phyloP scores from a whole-genome alignment of 1,140 invertebrate genomes.

The Drosophila seguyi region DNA sequence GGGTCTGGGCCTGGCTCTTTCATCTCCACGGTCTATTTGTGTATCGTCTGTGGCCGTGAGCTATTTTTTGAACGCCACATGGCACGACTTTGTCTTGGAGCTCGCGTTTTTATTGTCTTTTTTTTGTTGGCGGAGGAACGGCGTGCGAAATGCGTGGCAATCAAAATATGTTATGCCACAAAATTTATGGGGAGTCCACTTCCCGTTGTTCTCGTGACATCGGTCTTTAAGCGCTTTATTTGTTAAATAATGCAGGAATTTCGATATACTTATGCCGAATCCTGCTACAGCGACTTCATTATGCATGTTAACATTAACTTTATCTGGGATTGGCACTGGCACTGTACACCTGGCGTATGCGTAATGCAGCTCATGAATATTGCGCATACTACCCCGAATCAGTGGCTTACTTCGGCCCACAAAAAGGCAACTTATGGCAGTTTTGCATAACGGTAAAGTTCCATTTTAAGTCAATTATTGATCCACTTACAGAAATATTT shows the following conservation, averaged over 20 bases:
- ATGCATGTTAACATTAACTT: conserved; percentile 23
- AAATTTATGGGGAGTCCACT: conserved; percentile 64
- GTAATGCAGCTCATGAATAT: conserved; percentile 55
- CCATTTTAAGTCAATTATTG: conserved; percentile 7
- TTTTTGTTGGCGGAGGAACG: conserved; percentile 23
- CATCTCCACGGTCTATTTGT: conserved; percentile 41
- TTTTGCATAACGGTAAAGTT: conserved; percentile 7
- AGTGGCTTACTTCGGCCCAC: neutral
- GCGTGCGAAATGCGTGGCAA: conserved; percentile 59
- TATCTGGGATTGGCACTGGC: conserved; percentile 17
- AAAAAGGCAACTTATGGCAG: conserved; percentile 2
- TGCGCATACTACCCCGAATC: conserved; percentile 45
- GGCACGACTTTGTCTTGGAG: conserved; percentile 36
- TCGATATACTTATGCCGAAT: neutral
- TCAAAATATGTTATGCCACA: conserved; percentile 49
- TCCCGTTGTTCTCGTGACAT: conserved; percentile 17
- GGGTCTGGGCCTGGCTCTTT: conserved; percentile 10
- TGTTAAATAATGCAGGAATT: conserved; percentile 38
- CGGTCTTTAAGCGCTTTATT: conserved; percentile 38
- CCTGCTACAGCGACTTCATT: conserved; percentile 39
- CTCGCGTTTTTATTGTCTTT: conserved; percentile 55
- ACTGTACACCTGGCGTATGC: conserved; percentile 65
- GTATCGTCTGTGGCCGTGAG: conserved; percentile 40
- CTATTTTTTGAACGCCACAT: conserved; percentile 39
- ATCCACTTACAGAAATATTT: neutral